A percentile compares a stretch with the other conserved stretches of the same genome.
Evolutionary conservation across 1,140 invertebrate genomes (phyloP).

Genomic region (Metaphire vulgaris): DNA sequence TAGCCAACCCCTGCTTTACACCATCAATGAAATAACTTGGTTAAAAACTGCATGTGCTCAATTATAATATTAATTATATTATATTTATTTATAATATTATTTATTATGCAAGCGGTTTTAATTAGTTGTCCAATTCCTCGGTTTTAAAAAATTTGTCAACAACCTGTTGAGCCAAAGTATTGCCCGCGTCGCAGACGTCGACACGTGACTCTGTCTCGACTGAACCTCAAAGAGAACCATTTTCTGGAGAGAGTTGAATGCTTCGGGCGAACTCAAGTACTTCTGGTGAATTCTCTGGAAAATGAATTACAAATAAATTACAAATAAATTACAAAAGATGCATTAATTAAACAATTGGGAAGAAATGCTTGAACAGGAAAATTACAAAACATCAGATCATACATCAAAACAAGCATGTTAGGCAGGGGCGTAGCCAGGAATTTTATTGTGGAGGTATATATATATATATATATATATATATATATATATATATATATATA

Average conservation of each 20-base stretch:
- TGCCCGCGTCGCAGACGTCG: constrained; percentile 48
- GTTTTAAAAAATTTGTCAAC: too few species aligned
- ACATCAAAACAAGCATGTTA: neutral
- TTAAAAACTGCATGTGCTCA: too few species aligned
- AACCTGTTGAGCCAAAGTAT: constrained; percentile 52
- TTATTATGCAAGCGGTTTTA: too few species aligned
- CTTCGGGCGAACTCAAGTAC: constrained; percentile 37
- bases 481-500: neutral
- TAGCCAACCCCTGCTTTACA: too few species aligned
- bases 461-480: neutral
- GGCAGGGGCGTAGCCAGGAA: neutral
- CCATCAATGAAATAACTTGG: too few species aligned
- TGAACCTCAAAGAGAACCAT: constrained; percentile 46
- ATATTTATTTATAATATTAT: too few species aligned
- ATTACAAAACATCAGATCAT: neutral
- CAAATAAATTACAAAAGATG: neutral
- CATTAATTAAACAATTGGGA: neutral
- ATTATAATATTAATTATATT: too few species aligned
- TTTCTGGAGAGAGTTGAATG: constrained; percentile 43
- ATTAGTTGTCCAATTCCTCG: too few species aligned
- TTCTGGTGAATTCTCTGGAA: constrained; percentile 51
- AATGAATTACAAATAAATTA: neutral
- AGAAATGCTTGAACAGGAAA: neutral
- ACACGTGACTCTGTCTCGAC: constrained; percentile 36
- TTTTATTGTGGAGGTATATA: neutral